A percentile compares a stretch with the other conserved stretches of the same genome.
These are phyloP conservation scores for Fulmarus glacialis DNA, from an alignment of 2,113 vertebrate species.

Conservation along the genomic window DNA sequence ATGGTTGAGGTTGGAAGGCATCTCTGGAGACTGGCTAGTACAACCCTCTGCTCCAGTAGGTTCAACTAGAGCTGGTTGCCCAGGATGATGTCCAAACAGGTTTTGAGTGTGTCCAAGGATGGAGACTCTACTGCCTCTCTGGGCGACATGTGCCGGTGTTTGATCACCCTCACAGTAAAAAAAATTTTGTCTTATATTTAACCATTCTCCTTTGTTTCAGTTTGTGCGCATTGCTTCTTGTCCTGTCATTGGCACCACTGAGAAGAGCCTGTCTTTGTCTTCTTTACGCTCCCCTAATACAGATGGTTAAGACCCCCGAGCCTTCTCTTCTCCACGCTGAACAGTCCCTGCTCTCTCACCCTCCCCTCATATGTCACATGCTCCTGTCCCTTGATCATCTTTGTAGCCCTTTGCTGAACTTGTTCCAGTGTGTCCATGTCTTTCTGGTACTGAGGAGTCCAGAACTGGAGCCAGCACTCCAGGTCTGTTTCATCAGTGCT, in stretches of 20 bases:
- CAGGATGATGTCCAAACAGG: fast-evolving
- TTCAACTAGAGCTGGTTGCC: background rate
- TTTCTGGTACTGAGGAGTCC: background rate
- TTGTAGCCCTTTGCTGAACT: background rate
- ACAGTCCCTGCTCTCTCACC: background rate
- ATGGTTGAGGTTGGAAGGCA: background rate
- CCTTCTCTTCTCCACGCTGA: background rate
- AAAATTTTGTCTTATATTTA: background rate
- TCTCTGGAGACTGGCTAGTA: background rate
- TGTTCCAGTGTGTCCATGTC: background rate
- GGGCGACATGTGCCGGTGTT: background rate
- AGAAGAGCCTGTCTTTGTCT: background rate
- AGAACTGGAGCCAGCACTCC: background rate
- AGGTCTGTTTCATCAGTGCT: background rate
- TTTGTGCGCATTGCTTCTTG: background rate
- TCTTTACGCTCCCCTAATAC: background rate
- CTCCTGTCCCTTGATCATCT: background rate
- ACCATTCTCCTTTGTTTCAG: background rate
- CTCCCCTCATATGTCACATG: background rate
- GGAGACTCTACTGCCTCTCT: background rate
- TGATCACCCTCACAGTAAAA: background rate
- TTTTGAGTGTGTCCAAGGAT: background rate
- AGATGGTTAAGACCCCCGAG: background rate
- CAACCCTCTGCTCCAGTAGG: background rate
- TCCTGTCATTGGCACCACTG: background rate